Evolutionary conservation across 2,797 vertebrate species (phyloP).

Genomic region (Schizothorax lantsangensis): DNA sequence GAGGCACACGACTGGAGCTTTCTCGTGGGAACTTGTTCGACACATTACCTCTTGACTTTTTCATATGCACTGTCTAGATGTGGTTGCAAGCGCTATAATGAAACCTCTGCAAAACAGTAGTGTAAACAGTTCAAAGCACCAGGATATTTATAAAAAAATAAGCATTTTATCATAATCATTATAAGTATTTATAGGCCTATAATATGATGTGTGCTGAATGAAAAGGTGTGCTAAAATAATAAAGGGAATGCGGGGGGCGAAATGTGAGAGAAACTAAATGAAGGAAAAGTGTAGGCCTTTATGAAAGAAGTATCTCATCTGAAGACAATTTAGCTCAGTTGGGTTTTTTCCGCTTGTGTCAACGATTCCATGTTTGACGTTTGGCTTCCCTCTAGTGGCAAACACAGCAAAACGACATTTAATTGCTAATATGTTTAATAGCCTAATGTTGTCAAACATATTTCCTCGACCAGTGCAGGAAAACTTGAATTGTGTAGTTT

Average conservation of each 20-base stretch:
- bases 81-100: neutral
- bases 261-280: neutral
- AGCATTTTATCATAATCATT: neutral
- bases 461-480: too few species aligned
- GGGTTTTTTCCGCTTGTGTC: neutral
- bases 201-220: neutral
- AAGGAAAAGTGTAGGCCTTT: neutral
- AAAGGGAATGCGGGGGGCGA: neutral
- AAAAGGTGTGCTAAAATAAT: neutral
- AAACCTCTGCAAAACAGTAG: neutral
- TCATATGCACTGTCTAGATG: slow-evolving; percentile 20
- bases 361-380: neutral
- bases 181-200: neutral
- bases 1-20: slow-evolving; percentile 67
- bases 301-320: neutral
- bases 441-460: neutral
- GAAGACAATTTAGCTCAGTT: neutral
- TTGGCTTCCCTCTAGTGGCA: slow-evolving; percentile 41
- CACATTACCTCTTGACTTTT: slow-evolving; percentile 73
- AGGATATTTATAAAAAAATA: neutral
- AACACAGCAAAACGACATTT: neutral
- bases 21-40: slow-evolving; percentile 81
- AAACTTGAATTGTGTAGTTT: neutral
- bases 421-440: neutral
- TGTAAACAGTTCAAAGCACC: neutral